Percentiles rank a stretch among this genome's conserved stretches.
Evolutionary conservation across 2,888 invertebrate species (phyloP).

Genomic region (Sycophila texana): DNA sequence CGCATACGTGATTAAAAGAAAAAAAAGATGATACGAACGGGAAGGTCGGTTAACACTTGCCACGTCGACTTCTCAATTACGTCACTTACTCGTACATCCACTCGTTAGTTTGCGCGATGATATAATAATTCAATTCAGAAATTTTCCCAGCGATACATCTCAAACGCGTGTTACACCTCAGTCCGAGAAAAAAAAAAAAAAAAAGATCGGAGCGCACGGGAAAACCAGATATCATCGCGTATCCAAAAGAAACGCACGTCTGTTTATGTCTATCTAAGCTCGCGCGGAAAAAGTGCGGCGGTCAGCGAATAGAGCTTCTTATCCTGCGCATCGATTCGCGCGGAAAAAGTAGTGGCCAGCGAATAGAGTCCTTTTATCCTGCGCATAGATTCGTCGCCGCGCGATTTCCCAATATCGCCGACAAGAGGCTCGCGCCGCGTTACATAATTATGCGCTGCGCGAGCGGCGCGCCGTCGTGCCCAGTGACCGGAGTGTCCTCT

Average conservation of each 20-base stretch:
- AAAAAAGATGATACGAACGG: no score
- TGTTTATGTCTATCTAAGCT: neutral
- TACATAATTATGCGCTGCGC: neutral
- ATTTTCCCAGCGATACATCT: neutral
- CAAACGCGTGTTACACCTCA: slow-evolving; percentile 5
- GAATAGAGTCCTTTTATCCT: no score
- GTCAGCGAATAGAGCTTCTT: no score
- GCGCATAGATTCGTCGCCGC: neutral
- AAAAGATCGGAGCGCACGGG: neutral
- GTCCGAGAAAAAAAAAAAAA: neutral
- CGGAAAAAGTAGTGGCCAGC: neutral
- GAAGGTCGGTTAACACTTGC: no score
- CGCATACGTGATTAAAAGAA: no score
- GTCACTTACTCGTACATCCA: no score
- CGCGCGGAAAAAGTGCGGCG: neutral
- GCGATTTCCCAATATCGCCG: neutral
- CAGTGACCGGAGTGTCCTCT: slow-evolving; percentile 71
- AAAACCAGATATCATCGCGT: neutral
- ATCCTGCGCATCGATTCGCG: neutral
- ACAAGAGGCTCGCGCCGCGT: neutral
- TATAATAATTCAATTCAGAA: neutral
- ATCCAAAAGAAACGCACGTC: no score
- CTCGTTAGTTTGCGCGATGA: neutral
- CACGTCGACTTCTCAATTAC: no score
- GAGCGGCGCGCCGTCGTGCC: slow-evolving; percentile 54